Evolutionary conservation across 2,888 invertebrate genomes (phyloP).

Genomic region (Xanthia togata): DNA sequence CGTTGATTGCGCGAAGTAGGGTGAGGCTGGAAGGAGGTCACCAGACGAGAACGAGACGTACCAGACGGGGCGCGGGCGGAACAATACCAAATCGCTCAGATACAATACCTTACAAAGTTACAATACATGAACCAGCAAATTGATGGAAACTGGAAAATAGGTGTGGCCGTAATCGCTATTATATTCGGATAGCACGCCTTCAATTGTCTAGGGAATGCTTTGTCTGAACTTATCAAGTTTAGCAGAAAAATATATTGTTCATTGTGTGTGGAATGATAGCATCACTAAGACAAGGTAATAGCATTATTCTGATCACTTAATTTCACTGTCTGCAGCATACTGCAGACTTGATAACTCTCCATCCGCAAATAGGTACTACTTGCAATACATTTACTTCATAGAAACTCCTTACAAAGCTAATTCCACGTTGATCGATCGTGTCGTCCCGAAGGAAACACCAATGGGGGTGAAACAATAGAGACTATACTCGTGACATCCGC

Average conservation of each 20-base stretch:
- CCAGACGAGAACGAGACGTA: conserved; percentile 58
- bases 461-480: conserved; percentile 72
- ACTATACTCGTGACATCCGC: conserved; percentile 75
- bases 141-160: conserved; percentile 60
- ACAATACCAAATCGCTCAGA: conserved; percentile 65
- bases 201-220: conserved; percentile 40
- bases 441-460: conserved; percentile 48
- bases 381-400: neutral
- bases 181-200: conserved; percentile 55
- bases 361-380: neutral
- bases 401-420: conserved; percentile 4
- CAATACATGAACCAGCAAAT: conserved; percentile 54
- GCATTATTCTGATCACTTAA: neutral
- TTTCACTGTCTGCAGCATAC: neutral
- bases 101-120: conserved; percentile 43
- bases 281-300: neutral
- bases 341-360: neutral
- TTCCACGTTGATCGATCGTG: conserved; percentile 31
- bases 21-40: conserved; percentile 71
- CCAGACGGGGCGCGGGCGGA: conserved; percentile 69
- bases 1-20: conserved; percentile 62
- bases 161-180: conserved; percentile 52
- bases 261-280: conserved; percentile 10
- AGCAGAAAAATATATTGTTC: conserved; percentile 1
- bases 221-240: conserved; percentile 26